Evolutionary conservation across 2,888 invertebrate species (phyloP).

Genomic region (Alentia gelatinosa): DNA sequence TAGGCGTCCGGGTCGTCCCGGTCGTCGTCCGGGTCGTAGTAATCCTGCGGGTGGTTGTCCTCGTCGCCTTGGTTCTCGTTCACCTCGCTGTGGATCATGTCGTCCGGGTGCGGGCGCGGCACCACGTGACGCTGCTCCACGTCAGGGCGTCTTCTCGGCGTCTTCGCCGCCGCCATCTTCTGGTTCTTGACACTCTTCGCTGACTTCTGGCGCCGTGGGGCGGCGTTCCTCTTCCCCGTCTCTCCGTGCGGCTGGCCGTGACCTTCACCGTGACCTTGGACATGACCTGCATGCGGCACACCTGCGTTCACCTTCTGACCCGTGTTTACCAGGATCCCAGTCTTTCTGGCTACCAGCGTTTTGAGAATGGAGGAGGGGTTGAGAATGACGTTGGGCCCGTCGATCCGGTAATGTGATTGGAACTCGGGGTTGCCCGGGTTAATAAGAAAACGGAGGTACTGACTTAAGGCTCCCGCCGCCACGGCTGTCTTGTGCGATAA

Average conservation of each 20-base stretch:
- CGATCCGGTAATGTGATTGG: neutral
- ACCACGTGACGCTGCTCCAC: neutral
- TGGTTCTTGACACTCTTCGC: neutral
- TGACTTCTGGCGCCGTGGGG: neutral
- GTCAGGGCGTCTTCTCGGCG: neutral
- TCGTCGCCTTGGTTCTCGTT: neutral
- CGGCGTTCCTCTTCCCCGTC: neutral
- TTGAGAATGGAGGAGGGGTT: slow-evolving; percentile 51
- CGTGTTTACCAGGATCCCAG: neutral
- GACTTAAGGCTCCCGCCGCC: slow-evolving; percentile 76
- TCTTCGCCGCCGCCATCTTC: neutral
- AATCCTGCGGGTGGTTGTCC: slow-evolving; percentile 42
- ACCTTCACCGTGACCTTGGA: neutral
- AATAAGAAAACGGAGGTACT: slow-evolving; percentile 75
- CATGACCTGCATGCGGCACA: neutral
- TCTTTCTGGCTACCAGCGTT: neutral
- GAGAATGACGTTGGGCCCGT: slow-evolving; percentile 56
- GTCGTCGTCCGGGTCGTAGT: slow-evolving; percentile 48
- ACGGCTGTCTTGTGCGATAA: slow-evolving; percentile 78
- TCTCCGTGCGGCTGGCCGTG: neutral
- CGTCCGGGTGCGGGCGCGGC: slow-evolving; percentile 31
- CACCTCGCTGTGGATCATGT: slow-evolving; percentile 39
- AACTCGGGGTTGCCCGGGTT: slow-evolving; percentile 66
- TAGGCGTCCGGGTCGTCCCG: neutral
- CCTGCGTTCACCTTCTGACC: neutral